A percentile compares a stretch with the other conserved stretches of the same genome.
These are phyloP conservation scores for Catagonus wagneri DNA, from an alignment of 2,113 vertebrate genomes.

Conservation along the genomic window DNA sequence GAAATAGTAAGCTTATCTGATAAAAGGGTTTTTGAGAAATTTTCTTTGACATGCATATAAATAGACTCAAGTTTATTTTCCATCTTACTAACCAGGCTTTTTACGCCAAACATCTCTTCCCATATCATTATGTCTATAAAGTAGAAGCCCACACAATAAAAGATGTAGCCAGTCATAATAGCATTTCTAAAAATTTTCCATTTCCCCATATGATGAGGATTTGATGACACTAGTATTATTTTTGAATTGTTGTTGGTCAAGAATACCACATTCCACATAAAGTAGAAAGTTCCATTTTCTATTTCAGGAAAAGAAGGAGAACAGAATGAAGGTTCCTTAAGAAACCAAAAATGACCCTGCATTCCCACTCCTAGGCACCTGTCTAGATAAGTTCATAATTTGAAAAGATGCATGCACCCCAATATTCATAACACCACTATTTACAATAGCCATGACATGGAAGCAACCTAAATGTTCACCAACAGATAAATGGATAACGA, in stretches of 20 bases:
- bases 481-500: not conserved
- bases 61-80: not conserved
- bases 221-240: not conserved
- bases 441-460: not conserved
- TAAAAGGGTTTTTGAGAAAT: not conserved
- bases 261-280: not conserved
- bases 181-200: not conserved
- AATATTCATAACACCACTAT: not conserved
- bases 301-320: not conserved
- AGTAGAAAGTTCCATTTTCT: not conserved
- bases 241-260: not conserved
- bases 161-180: not conserved
- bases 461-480: not conserved
- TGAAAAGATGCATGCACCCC: not conserved
- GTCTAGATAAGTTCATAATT: not conserved
- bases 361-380: not conserved
- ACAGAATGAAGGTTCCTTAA: not conserved
- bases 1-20: not conserved
- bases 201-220: not conserved
- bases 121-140: not conserved
- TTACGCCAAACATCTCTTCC: not conserved
- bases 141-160: not conserved
- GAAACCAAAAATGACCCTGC: not conserved
- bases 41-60: not conserved
- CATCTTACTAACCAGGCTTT: not conserved